Evolutionary conservation across 2,113 vertebrate genomes (phyloP), one percentile per base, ranked within the genome.

Genomic region (Ibidorhyncha struthersii): DNA sequence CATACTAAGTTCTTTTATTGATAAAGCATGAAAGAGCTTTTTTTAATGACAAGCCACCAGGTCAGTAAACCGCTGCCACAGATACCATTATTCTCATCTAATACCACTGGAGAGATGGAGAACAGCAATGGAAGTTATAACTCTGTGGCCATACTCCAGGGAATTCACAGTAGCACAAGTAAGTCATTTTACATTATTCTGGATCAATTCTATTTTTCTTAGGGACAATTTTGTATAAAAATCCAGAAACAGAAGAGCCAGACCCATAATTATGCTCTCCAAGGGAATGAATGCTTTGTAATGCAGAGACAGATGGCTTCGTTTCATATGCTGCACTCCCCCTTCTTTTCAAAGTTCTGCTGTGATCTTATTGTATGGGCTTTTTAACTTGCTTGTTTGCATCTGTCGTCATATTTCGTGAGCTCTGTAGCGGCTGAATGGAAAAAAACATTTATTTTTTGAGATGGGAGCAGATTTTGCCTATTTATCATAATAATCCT

Each of bases 341-440:
- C 43, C 45, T 56, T 94, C 91, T 82, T 45, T 11, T 47, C 77
- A 45, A 96, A 97, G 82, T 96, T 98, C 94, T 97, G 77, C 52
- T 94, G 89, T 55, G 4, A 89, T 97, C 84, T 95, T 67, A 91
- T 71, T 95, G 84, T 89, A 92, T 4, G 80, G 94, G 88, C 89
- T 96, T 91, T 97, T 97, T 80, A 94, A 97, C 69, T 93, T 47
- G 70, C 95, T 69, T 93, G 45, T 95, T 97, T 96, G 97, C 97
- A 98, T 97, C 95, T 98, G 97, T 89, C 67, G 18, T 74, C 90
- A 30, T 91, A 95, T 97, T 97, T 97, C 4, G 4, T 72, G 78
- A 97, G 86, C 89, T 89, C 13, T 82, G 62, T n/a, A 50, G 82
- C n/a, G 96, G 58, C 45, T 65, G 84, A 94, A 66, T 17, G 87